Evolutionary conservation across 2,888 invertebrate species (phyloP).

Genomic region (Nemapogon koenigi): DNA sequence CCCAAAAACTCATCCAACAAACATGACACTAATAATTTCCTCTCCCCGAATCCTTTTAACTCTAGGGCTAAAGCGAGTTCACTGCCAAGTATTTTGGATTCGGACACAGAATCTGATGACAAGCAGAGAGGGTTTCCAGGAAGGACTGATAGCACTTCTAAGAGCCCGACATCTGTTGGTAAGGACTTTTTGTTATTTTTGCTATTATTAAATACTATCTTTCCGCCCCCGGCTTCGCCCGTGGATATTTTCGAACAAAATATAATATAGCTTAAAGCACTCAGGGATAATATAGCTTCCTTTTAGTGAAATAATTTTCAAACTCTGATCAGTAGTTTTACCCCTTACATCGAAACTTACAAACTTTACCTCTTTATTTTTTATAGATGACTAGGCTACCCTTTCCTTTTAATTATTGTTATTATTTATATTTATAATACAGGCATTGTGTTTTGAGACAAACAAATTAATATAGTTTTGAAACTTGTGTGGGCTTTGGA

Average conservation of each 20-base stretch:
- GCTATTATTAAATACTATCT: not conserved
- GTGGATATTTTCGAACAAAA: too few species aligned
- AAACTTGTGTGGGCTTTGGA: not conserved
- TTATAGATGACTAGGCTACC: not conserved
- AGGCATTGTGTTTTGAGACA: not conserved
- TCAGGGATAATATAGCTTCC: too few species aligned
- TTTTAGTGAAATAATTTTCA: too few species aligned
- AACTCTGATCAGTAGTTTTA: too few species aligned
- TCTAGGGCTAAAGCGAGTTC: slow-evolving; percentile 73
- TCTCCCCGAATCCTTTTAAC: slow-evolving; percentile 67
- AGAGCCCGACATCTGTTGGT: slow-evolving; percentile 72
- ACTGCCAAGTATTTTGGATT: slow-evolving; percentile 82
- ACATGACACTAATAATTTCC: slow-evolving; percentile 53
- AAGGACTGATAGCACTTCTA: slow-evolving; percentile 60
- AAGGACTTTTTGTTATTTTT: slow-evolving; percentile 23
- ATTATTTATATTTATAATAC: not conserved
- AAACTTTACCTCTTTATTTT: too few species aligned
- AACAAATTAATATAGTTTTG: not conserved
- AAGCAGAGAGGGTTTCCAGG: slow-evolving; percentile 44
- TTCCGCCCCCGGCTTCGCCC: too few species aligned
- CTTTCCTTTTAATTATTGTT: not conserved
- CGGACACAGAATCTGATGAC: slow-evolving; percentile 71
- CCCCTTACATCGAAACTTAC: too few species aligned
- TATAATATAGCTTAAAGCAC: too few species aligned
- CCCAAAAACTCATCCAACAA: slow-evolving; percentile 25